phyloP scores from a whole-genome alignment of 2,888 invertebrate genomes.

The Epirrita christyi region DNA sequence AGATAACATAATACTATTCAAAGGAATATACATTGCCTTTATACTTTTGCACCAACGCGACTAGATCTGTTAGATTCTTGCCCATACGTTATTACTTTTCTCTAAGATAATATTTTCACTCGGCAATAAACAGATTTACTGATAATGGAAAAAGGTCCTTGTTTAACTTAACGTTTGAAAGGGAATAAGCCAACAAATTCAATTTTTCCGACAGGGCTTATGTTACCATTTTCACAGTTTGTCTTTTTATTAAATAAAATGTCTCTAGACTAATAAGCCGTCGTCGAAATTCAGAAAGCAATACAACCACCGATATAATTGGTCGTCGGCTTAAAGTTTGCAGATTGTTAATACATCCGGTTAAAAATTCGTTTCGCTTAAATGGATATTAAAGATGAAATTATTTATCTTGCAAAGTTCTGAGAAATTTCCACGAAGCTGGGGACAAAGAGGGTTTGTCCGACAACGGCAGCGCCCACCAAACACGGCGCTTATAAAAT shows the following conservation, averaged over 20 bases:
- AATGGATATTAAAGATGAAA: conserved; percentile 76
- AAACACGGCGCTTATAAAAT: conserved; percentile 47
- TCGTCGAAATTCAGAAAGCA: conserved; percentile 7
- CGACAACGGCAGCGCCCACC: conserved; percentile 47
- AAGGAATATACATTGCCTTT: conserved; percentile 27
- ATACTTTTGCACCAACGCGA: conserved; percentile 13
- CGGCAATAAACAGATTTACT: conserved; percentile 31
- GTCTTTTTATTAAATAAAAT: conserved; percentile 13
- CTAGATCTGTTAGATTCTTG: conserved; percentile 25
- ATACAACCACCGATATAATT: conserved; percentile 23
- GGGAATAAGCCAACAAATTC: conserved; percentile 38
- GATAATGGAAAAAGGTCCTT: conserved; percentile 37
- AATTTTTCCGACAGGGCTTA: conserved; percentile 42
- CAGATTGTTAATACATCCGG: conserved; percentile 58
- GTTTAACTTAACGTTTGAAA: conserved; percentile 30
- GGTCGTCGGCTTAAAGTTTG: conserved; percentile 47
- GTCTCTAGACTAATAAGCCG: neutral
- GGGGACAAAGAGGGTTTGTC: conserved; percentile 65
- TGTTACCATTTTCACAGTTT: conserved; percentile 1
- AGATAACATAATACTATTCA: no score
- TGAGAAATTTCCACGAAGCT: conserved; percentile 58
- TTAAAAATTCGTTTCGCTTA: conserved; percentile 61
- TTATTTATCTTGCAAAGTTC: conserved; percentile 73
- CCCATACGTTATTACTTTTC: conserved; percentile 16
- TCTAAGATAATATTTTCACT: conserved; percentile 2